Conservation (phyloP, 2,888 invertebrate species). For the Conomelus anceps region DNA sequence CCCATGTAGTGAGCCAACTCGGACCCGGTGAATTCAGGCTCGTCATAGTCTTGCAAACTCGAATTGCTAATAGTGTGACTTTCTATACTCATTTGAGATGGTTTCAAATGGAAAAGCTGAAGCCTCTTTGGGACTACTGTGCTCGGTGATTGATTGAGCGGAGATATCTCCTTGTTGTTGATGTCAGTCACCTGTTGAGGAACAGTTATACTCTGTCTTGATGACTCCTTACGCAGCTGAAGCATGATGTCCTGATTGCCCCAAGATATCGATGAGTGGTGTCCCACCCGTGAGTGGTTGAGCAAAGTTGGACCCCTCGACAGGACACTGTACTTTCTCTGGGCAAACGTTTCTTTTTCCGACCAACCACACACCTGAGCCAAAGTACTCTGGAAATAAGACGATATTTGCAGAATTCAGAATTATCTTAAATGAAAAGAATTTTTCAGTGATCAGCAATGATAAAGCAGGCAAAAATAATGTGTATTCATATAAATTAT, state of each 20-base stretch:
- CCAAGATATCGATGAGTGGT: slow-evolving; percentile 13
- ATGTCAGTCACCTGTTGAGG: slow-evolving; percentile 32
- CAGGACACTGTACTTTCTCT: slow-evolving; percentile 40
- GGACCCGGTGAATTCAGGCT: slow-evolving; percentile 57
- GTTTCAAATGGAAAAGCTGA: slow-evolving; percentile 42
- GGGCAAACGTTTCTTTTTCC: slow-evolving; percentile 27
- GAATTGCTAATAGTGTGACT: slow-evolving; percentile 63
- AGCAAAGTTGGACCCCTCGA: slow-evolving; percentile 26
- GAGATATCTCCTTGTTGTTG: slow-evolving; percentile 33
- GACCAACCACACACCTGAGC: slow-evolving; percentile 33
- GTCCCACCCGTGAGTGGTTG: neutral
- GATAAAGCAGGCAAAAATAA: too few relatives aligned
- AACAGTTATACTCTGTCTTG: neutral
- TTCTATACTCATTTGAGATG: slow-evolving; percentile 46
- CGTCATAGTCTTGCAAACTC: slow-evolving; percentile 64
- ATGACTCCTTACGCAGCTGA: neutral
- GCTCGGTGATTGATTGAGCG: slow-evolving; percentile 2
- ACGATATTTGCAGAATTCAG: neutral
- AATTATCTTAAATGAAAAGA: too few relatives aligned
- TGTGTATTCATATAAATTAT: too few relatives aligned
- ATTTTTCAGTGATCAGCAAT: too few relatives aligned
- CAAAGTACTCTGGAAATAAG: slow-evolving; percentile 43
- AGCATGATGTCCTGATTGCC: neutral
- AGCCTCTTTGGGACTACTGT: slow-evolving; percentile 35
- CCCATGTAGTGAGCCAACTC: slow-evolving; percentile 64